Evolutionary conservation across 2,888 invertebrate genomes (phyloP), one percentile per base, ranked within the genome.

Genomic region (Lasioglossum villosulum): DNA sequence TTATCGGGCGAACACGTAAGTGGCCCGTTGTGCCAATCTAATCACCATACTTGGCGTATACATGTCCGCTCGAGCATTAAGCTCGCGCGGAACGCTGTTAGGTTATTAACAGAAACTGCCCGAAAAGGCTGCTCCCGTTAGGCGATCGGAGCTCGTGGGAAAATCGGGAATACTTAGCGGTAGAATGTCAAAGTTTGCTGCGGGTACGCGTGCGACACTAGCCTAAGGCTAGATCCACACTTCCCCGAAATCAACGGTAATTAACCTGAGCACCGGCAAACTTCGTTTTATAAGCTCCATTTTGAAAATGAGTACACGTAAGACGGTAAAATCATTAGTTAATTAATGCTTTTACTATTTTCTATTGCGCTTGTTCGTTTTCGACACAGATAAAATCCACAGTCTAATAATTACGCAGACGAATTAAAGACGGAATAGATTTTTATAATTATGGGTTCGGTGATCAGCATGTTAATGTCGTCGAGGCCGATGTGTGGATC

Each of bases 151-250:
- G 34, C 12, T 37, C 83, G 87, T 91, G 82, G 85, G 88, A 89
- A 90, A 88, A 89, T 86, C 79, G 63, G n/a, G 68, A 34, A 68
- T 68, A 37, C 37, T 34, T 76, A 59, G 66, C 66, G 70, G 37
- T 78, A 82, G 77, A 91, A 87, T 85, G 86, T 87, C 83, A 84
- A 89, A 90, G 88, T 85, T 87, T 87, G 80, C 87, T 88, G 85
- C 86, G 82, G 86, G 72, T 12, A 37, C 23, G 37, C 68, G 68
- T 23, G 68, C 68, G 68, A 68, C 37, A 68, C 37, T 63, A 30
- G 34, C 66, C 34, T 39, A n/a, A 68, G 34, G 68, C 37, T 4
- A 37, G 37, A 23, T 68, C n/a, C 37, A 37, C 37, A 68, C 37
- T 68, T 37, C 37, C 10, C 37, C 37, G 4, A 39, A 6, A 66